Evolutionary conservation across 30 jellyfish, hydroid and myxozoan genomes (phyloP), one percentile per base, ranked within the genome.

Genomic region (Haliclystus octoradiatus): DNA sequence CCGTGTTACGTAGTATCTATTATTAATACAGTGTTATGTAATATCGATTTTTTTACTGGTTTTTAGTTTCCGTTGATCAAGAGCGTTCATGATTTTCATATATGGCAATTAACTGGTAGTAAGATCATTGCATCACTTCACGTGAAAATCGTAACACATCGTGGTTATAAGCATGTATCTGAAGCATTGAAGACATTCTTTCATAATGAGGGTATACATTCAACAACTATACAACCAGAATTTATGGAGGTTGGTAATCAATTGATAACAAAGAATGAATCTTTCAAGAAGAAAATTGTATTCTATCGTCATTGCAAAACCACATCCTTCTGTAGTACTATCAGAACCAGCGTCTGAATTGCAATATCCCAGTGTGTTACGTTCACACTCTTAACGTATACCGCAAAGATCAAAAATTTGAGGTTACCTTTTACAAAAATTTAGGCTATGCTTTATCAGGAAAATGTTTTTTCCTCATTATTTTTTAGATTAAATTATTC

Each of bases 171-270:
- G 94, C 65, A 60, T 28, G 75, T 88, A n/a, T 93, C 93, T 52
- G 92, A 88, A 72, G 52, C 77, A 29, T 33, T 88, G 31, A 88
- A 88, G 68, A 63, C 31, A 26, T 88, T 88, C 73, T 88, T 88
- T 69, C 97, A 88, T 72, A 88, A 88, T 35, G 95, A 81, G 76
- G 95, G 95, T 25, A 88, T 88, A 50, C 97, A 88, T 40, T 88
- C 97, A 2, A 88, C 97, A 1, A 88, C 97, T 1, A 81, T 88
- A 26, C 97, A 88, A 66, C 97, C 97, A 14, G 97, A 88, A 76
- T 88, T 88, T 62, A 23, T 79, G 4, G 93, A 79, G 84, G 93
- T 70, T 15, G 1, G 28, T 66, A n/a, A 25, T 66, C 4, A 1
- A 3, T 24, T 2, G 14, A 2, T 25, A 28, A 1, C 30, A 13